Base-by-base conservation (phyloP, 2,888 invertebrate genomes). In the Parnassius mnemosyne region DNA sequence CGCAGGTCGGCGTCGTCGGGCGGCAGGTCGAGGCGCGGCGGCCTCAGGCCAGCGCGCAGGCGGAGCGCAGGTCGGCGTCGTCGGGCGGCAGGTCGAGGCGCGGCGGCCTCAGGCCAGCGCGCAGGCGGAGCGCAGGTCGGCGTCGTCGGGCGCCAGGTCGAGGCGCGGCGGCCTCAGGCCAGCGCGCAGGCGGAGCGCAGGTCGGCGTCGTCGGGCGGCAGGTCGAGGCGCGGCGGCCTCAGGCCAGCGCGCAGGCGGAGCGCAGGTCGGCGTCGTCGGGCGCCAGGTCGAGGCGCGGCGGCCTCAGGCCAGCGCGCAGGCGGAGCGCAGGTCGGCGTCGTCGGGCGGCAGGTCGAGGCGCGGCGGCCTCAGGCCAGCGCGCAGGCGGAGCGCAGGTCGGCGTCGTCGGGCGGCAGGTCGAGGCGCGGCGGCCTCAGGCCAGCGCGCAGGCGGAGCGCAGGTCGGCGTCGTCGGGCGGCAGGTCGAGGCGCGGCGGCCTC, bases 81-180 rank as follows among this genome's bases (percentile, higher is more conserved):
- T n/a, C n/a, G n/a, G n/a, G n/a, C n/a, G n/a, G 92, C 58, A 97
- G 89, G 25, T 95, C 95, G 70, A 94, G 93, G 1, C 97, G 93
- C 87, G n/a, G n/a, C n/a, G n/a, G n/a, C n/a, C n/a, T n/a, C n/a
- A n/a, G n/a, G n/a, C n/a, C n/a, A n/a, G n/a, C 84, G 89, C 66
- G 93, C 94, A 70, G 84, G 80, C 69, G 80, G 77, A 75, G 92
- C 92, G 79, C 91, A 94, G 53, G 93, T 92, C 82, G 94, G 71
- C 66, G 60, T 76, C 75, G 65, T 75, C 74, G 47, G 72, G 71
- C 54, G 60, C 58, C 57, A 53, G 34, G 50, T 44, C 41, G 54
- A 59, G 34, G 49, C 44, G 43, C 16, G 58, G 51, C 50, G 67
- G 63, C 42, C n/a, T n/a, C n/a, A n/a, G n/a, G n/a, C n/a, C n/a